Evolutionary conservation across 1,140 invertebrate genomes (phyloP).

Genomic region (Drosophila equinoxialis): DNA sequence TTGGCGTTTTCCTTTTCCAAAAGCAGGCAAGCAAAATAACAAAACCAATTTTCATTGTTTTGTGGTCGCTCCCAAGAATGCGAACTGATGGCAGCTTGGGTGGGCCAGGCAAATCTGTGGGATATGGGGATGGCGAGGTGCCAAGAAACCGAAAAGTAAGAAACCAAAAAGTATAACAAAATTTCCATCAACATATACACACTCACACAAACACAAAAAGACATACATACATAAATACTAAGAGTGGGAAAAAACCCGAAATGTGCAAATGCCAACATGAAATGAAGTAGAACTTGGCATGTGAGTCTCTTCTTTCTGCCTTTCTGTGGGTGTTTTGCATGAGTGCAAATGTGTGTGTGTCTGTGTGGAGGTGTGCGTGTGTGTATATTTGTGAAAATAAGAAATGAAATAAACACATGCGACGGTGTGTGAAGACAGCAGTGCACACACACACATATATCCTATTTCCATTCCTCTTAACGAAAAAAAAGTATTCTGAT

Average conservation of each 20-base stretch:
- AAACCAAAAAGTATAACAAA: constrained; percentile 70
- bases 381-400: constrained; percentile 47
- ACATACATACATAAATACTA: constrained; percentile 8
- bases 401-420: constrained; percentile 74
- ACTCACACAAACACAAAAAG: constrained; percentile 28
- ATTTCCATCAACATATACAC: constrained; percentile 57
- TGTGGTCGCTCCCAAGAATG: constrained; percentile 58
- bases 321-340: constrained; percentile 12
- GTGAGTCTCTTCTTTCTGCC: constrained; percentile 21
- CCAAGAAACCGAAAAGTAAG: constrained; percentile 43
- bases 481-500: neutral
- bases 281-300: constrained; percentile 64
- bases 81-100: constrained; percentile 9
- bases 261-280: constrained; percentile 68
- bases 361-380: neutral
- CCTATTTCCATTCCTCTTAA: neutral
- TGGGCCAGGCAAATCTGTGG: neutral
- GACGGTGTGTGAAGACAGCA: constrained; percentile 33
- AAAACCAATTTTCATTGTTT: constrained; percentile 82
- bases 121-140: constrained; percentile 2
- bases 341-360: neutral
- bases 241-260: constrained; percentile 32
- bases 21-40: constrained; percentile 64
- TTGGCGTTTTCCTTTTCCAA: constrained; percentile 19
- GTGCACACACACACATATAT: neutral